Conservation (phyloP, 35 echinoderm and acorn worm species). For the Strongylocentrotus purpuratus region DNA sequence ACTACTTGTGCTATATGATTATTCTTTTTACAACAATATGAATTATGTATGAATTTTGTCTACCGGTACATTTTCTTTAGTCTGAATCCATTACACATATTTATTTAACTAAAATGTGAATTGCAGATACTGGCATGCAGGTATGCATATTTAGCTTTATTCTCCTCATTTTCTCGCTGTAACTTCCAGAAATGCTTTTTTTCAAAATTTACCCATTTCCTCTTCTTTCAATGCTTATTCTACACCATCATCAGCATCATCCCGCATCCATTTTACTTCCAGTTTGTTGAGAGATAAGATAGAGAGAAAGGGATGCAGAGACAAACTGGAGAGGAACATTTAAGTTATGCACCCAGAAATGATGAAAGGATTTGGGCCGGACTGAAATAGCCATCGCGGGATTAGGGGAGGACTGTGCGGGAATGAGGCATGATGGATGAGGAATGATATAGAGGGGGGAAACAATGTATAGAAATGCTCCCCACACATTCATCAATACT, state of each 20-base stretch:
- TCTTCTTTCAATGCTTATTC: background rate
- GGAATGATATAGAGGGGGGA: background rate
- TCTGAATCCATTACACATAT: no score
- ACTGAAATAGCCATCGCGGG: background rate
- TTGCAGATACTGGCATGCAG: no score
- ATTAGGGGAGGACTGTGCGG: constrained; percentile 21
- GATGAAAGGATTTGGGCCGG: background rate
- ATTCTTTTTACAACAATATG: no score
- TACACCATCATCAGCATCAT: background rate
- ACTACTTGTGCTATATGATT: no score
- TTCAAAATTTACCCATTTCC: background rate
- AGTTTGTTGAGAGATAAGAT: background rate
- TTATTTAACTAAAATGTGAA: no score
- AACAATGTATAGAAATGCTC: background rate
- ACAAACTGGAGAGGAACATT: background rate
- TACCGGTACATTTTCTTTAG: no score
- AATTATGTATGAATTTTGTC: no score
- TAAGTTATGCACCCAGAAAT: constrained; percentile 14
- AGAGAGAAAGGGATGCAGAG: background rate
- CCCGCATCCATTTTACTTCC: background rate
- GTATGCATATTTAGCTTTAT: no score
- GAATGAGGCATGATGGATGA: constrained; percentile 27
- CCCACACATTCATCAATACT: background rate
- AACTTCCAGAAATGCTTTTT: no score
- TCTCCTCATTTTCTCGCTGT: no score